Base-by-base conservation (phyloP, 2,113 vertebrate species). In the Neolamprologus modestus region DNA sequence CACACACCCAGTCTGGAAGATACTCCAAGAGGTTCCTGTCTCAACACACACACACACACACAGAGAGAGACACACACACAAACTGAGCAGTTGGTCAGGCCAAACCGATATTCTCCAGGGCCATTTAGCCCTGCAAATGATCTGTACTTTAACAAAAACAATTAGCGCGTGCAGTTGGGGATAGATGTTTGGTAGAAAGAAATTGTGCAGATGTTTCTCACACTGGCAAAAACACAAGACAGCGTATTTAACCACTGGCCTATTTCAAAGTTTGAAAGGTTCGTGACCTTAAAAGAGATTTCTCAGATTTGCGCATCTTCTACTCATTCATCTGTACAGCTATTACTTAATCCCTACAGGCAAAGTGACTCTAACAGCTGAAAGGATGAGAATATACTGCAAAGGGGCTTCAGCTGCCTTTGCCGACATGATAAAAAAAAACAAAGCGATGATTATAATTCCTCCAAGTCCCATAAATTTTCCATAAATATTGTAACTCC, bases 1-100 rank as follows among this genome's bases (percentile, higher is more conserved):
- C 98, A 94, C 98, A 98, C 86, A 97, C 96, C 98, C 98, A 99
- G 90, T 98, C 98, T 19, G 98, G 98, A 73, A 99, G 89, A 89
- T 96, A 97, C 84, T 98, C 97, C 90, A 99, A 94, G 26, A 97
- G 96, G 92, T 99, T 99, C 97, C 98, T 99, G 94, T 94, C 89
- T 94, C 84, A 85, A 71, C 66, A 71, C 37, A 71, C 61, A 66
- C 16, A 61, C 55, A 28, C 57, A 17, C 13, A 17, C 14, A 63
- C 14, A 61, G 11, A 68, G 4, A 68, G 6, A 47, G 7, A 68
- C 63, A 61, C 26, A 71, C 86, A 87, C 50, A 86, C 73, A 87
- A 86, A 89, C 61, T 87, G 87, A 89, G 87, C 54, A 76, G 87
- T 76, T 92, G 87, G 14, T 50, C 13, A 42, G 19, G 47, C 9